Conservation (phyloP, 2,113 vertebrate species). For the Fregetta grallaria region DNA sequence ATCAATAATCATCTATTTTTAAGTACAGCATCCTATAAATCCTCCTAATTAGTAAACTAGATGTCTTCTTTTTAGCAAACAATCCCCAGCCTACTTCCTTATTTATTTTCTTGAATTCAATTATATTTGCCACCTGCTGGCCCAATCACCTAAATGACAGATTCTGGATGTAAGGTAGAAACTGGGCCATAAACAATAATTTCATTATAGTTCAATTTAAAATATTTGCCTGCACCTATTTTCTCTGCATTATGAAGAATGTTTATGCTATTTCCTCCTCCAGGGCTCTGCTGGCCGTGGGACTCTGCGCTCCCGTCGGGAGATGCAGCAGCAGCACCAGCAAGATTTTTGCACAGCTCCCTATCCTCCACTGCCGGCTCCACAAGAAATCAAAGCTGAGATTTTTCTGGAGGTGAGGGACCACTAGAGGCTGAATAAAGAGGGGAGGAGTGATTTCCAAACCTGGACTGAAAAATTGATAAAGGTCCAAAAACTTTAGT, state of each 20-base stretch:
- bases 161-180: conserved; percentile 57
- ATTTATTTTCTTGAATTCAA: conserved; percentile 58
- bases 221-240: conserved; percentile 35
- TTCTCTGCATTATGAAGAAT: not conserved
- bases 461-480: not conserved
- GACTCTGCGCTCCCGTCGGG: not conserved
- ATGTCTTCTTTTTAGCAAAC: conserved; percentile 53
- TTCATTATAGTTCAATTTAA: conserved; percentile 45
- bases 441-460: not conserved
- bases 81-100: conserved; percentile 49
- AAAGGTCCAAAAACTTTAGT: not conserved
- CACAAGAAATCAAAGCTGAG: not conserved
- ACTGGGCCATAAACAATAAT: conserved; percentile 51
- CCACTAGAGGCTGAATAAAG: not conserved
- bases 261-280: not conserved
- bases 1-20: conserved; percentile 53
- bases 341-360: not conserved
- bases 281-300: not conserved
- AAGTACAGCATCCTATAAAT: conserved; percentile 55
- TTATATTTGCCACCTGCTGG: conserved; percentile 63
- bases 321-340: not conserved
- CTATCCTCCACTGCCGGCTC: not conserved
- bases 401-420: not conserved
- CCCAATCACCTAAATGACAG: conserved; percentile 59
- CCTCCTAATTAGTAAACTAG: conserved; percentile 51